phyloP scores from a whole-genome alignment of 2,888 invertebrate genomes.

The Drosophila quinaria region DNA sequence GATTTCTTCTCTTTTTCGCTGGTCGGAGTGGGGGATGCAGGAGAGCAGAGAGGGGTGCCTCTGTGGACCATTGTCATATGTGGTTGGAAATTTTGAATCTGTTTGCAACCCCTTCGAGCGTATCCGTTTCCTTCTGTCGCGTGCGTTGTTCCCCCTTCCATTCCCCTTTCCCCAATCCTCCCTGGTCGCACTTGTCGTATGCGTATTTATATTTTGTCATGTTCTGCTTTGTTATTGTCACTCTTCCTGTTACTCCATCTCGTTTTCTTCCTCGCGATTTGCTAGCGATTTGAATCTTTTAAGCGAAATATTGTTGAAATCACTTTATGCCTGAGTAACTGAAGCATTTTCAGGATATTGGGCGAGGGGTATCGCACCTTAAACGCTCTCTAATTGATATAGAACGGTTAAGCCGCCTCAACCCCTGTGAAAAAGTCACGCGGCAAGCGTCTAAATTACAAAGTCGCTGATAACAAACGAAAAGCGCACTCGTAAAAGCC shows the following conservation, averaged over 20 bases:
- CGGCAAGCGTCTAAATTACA: constrained; percentile 69
- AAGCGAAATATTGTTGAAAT: constrained; percentile 83
- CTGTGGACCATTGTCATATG: constrained; percentile 82
- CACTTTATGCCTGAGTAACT: constrained; percentile 75
- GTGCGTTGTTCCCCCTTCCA: constrained; percentile 54
- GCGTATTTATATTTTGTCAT: constrained; percentile 78
- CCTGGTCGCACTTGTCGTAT: constrained; percentile 67
- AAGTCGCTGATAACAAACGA: constrained; percentile 59
- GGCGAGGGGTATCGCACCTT: constrained; percentile 50
- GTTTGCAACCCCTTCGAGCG: constrained; percentile 83
- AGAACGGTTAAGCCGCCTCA: constrained; percentile 40
- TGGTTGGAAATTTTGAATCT: constrained; percentile 83
- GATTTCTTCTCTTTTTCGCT: constrained; percentile 36
- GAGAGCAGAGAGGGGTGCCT: constrained; percentile 43
- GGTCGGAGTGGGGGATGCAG: not conserved
- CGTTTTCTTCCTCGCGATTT: constrained; percentile 40
- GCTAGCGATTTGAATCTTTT: constrained; percentile 82
- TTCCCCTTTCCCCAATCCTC: not conserved
- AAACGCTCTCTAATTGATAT: constrained; percentile 68
- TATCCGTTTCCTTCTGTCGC: constrained; percentile 83
- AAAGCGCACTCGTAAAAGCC: constrained; percentile 49
- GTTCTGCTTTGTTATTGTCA: constrained; percentile 60
- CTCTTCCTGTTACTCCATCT: constrained; percentile 38
- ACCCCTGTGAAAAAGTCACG: constrained; percentile 64
- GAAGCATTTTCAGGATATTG: constrained; percentile 5